phyloP scores from a whole-genome alignment of 2,113 vertebrate genomes.

The Rissa tridactyla region DNA sequence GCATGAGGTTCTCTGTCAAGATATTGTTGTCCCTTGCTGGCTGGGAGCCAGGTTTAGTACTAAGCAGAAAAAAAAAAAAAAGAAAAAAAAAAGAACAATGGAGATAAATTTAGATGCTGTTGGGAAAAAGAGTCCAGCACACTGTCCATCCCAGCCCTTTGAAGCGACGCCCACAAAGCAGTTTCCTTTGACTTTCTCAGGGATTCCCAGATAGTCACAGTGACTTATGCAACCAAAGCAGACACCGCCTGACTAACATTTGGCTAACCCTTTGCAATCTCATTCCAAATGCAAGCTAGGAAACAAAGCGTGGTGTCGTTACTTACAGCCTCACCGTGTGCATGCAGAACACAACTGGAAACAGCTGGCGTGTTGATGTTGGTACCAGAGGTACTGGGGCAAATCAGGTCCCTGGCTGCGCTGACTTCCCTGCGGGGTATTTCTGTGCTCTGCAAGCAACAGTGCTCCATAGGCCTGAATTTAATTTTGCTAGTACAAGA shows the following conservation, averaged over 20 bases:
- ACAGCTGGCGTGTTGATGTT: neutral
- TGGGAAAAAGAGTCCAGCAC: constrained; percentile 86
- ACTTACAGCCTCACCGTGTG: neutral
- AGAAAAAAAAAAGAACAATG: constrained; percentile 82
- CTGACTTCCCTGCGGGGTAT: neutral
- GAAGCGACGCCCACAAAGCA: constrained; percentile 71
- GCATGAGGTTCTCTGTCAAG: constrained; percentile 74
- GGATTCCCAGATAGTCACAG: constrained; percentile 63
- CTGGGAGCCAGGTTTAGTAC: constrained; percentile 77
- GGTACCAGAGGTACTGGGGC: neutral
- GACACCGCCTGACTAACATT: constrained; percentile 51
- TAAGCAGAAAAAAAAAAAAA: constrained; percentile 55
- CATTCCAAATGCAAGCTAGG: constrained; percentile 42
- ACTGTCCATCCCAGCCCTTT: constrained; percentile 76
- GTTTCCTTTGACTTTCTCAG: constrained; percentile 79
- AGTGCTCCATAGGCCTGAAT: neutral
- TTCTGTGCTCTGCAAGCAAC: neutral
- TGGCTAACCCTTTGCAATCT: constrained; percentile 50
- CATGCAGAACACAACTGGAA: neutral
- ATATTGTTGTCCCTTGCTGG: constrained; percentile 83
- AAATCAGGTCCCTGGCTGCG: neutral
- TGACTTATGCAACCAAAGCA: constrained; percentile 11
- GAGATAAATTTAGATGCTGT: constrained; percentile 89
- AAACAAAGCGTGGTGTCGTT: neutral
- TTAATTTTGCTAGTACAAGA: neutral